Base-by-base conservation (phyloP, 1,140 invertebrate species). In the Tetramorium alpestre region DNA sequence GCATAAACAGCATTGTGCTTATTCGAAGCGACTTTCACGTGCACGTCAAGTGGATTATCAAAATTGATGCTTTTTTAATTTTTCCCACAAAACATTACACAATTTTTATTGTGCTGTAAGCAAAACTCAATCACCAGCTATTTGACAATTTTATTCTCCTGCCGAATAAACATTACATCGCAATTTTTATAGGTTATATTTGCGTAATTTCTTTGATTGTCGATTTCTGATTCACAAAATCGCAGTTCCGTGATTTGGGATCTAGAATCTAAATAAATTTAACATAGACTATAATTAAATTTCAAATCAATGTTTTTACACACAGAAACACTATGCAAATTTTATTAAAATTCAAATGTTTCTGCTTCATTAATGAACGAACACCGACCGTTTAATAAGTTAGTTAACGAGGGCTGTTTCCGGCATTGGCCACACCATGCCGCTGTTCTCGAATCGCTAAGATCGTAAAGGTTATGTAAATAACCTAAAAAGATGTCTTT, bases 1-100 rank as follows among this genome's bases (percentile, higher is more conserved):
- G 22, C 4, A 4, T 41, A 49, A 80, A 33, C 56, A 88, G 84
- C 56, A 90, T 88, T 60, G 78, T n/a, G n/a, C 28, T 6, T 60
- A 3, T 11, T 25, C 8, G 8, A 13, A 47, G 5, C 7, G 3
- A 33, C 25, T 64, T n/a, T n/a, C 28, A 33, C 11, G 22, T 56
- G 2, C 33, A 65, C 10, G 41, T 10, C 11, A 13, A 58, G 0
- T 11, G 7, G 3, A 64, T 77, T 0, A 16, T 3, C 13, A n/a
- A 56, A 75, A 38, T 56, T 56, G 18, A 2, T 22, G 11, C 25
- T 67, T 18, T 16, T 13, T 25, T 16, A 10, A 13, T 13, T 67
- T 22, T 44, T 38, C 58, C n/a, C 41, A 11, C n/a, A 13, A 5
- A 60, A 13, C 13, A 16, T 44, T 67, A 22, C 6, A 70, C 0